Evolutionary conservation across 2,113 vertebrate genomes (phyloP).

Genomic region (Apodemus sylvaticus): DNA sequence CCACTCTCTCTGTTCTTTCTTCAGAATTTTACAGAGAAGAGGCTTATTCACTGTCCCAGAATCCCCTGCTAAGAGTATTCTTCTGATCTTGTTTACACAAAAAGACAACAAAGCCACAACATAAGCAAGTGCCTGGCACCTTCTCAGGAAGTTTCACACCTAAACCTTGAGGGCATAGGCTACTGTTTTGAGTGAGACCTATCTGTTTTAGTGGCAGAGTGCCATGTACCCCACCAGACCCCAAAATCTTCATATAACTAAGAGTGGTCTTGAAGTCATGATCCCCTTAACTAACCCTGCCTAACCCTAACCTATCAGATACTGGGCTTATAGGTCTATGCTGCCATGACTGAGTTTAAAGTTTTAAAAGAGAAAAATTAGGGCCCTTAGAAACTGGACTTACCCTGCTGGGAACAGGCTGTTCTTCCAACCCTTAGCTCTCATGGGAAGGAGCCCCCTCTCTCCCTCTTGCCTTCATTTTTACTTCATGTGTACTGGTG

Average conservation of each 20-base stretch:
- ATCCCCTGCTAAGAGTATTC: slow-evolving; percentile 45
- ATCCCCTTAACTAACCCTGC: not conserved
- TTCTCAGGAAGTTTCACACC: no score
- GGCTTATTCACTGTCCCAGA: not conserved
- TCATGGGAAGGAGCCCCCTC: not conserved
- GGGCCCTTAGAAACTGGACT: slow-evolving; percentile 25
- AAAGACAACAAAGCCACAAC: slow-evolving; percentile 35
- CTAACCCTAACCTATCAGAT: not conserved
- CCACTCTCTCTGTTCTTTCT: not conserved
- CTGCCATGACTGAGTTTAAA: not conserved
- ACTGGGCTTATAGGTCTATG: not conserved
- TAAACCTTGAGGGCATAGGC: no score
- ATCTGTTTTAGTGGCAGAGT: not conserved
- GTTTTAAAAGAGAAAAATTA: slow-evolving; percentile 36
- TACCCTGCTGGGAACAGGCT: not conserved
- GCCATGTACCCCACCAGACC: not conserved
- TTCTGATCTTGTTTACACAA: slow-evolving; percentile 32
- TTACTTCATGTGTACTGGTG: not conserved
- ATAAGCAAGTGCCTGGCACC: not conserved
- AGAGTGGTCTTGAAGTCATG: not conserved
- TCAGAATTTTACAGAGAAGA: not conserved
- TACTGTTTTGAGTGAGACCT: not conserved
- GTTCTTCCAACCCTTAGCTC: not conserved
- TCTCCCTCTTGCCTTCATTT: not conserved
- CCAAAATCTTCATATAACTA: not conserved